Evolutionary conservation across 2,888 invertebrate species (phyloP), one percentile per base, ranked within the genome.

Genomic region (Perithous albicinctus): DNA sequence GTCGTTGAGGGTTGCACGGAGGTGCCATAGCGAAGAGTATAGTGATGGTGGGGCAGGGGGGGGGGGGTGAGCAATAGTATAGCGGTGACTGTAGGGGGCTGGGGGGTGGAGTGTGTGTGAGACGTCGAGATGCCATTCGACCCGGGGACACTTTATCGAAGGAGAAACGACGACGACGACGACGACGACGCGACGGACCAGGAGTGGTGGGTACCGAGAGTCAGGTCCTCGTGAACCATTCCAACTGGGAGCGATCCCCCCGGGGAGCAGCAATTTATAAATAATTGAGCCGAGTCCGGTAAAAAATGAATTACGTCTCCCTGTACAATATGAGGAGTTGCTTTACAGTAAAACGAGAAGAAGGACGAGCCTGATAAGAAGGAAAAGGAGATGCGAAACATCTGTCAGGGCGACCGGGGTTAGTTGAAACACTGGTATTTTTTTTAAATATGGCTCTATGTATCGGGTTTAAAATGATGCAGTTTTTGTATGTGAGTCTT

Each of bases 221-320:
- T 0, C 61, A 66, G 41, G 10, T 64, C 73, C 74, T 59, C 54
- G 20, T 10, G 26, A 38, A 51, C 32, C 66, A 54, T 32, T 59
- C 46, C 43, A 85, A 86, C 84, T 83, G 72, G 72, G 82, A 78
- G 83, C 82, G 70, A 82, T n/a, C n/a, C 87, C 88, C 90, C 92
- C 77, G 67, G 90, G 90, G 92, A 91, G 89, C 90, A 90, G 91
- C 92, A 93, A 92, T 93, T 92, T 92, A 92, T 93, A 93, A 93
- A 93, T 93, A 93, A 93, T 93, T 93, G 92, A 93, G 89, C 88
- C 87, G 90, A 87, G 92, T 93, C 92, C 92, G 92, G 92, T 93
- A 92, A 92, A 93, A 92, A 92, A 92, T 93, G 92, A 92, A 92
- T 92, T 92, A 92, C 92, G 92, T 89, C 88, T 91, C 91, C 91